Conservation (phyloP, 1,140 invertebrate species). For the Calliopsis andreniformis region DNA sequence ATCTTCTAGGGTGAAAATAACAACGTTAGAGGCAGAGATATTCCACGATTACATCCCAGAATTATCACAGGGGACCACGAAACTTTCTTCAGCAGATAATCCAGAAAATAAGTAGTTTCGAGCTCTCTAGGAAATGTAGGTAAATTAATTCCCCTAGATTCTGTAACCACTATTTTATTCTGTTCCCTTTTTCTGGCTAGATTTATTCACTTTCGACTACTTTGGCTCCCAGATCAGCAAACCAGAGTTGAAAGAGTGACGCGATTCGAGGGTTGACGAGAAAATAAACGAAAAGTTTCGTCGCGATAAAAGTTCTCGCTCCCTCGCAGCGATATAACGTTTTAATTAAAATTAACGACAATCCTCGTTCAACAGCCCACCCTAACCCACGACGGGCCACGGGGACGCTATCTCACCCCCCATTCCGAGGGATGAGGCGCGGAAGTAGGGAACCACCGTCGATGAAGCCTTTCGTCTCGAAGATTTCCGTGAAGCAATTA, state of each 20-base stretch:
- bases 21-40: neutral
- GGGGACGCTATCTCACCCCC: constrained; percentile 5
- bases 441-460: neutral
- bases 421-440: neutral
- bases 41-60: no score
- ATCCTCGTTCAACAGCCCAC: neutral
- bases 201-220: neutral
- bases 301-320: constrained; percentile 22
- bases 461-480: constrained; percentile 5
- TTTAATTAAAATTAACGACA: constrained; percentile 48
- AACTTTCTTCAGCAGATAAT: no score
- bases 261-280: neutral
- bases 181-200: neutral
- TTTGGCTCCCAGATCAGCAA: neutral
- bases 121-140: no score
- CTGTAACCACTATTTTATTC: no score
- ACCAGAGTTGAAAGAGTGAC: neutral
- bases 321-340: neutral
- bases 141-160: neutral
- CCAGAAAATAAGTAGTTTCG: no score
- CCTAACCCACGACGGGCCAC: neutral
- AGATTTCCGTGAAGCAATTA: constrained; percentile 17
- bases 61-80: no score
- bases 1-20: no score
- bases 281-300: constrained; percentile 36